Evolutionary conservation across 2,888 invertebrate genomes (phyloP).

Genomic region (Caenorhabditis sp.): DNA sequence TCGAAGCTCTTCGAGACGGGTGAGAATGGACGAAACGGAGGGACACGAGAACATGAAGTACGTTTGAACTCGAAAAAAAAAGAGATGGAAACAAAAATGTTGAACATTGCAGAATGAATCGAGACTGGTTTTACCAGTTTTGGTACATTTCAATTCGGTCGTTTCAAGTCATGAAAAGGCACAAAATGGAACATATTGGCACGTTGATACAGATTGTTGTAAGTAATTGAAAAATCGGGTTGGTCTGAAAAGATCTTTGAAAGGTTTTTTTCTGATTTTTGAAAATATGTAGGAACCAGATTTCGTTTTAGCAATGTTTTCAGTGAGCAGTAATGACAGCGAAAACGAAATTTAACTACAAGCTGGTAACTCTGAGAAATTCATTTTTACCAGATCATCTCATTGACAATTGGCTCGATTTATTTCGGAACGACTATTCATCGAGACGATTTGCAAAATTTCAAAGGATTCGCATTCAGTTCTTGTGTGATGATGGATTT

Average conservation of each 20-base stretch:
- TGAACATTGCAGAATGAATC: conserved; percentile 1
- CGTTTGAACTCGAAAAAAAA: conserved; percentile 6
- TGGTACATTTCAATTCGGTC: conserved; percentile 20
- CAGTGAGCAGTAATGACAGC: too few species aligned
- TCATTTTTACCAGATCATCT: not conserved
- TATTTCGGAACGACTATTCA: conserved; percentile 77
- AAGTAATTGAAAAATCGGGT: too few species aligned
- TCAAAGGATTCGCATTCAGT: conserved; percentile 87
- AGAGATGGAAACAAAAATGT: not conserved
- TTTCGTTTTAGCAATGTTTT: too few species aligned
- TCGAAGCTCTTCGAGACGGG: not conserved
- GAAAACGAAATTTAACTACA: too few species aligned
- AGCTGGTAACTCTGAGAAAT: not conserved
- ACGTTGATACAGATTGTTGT: conserved; percentile 2
- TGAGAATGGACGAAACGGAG: not conserved
- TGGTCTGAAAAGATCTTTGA: too few species aligned
- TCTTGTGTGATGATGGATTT: conserved; percentile 91
- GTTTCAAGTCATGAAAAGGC: conserved; percentile 13
- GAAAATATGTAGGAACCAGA: too few species aligned
- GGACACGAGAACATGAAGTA: conserved; percentile 11
- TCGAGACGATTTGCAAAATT: conserved; percentile 89
- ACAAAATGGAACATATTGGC: conserved; percentile 3
- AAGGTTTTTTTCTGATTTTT: not conserved
- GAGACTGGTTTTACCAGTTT: conserved; percentile 29
- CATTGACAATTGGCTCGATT: not conserved